A percentile compares a stretch with the other conserved stretches of the same genome.
phyloP scores from a whole-genome alignment of 2,113 vertebrate genomes.

The Chamaetylas fuelleborni region DNA sequence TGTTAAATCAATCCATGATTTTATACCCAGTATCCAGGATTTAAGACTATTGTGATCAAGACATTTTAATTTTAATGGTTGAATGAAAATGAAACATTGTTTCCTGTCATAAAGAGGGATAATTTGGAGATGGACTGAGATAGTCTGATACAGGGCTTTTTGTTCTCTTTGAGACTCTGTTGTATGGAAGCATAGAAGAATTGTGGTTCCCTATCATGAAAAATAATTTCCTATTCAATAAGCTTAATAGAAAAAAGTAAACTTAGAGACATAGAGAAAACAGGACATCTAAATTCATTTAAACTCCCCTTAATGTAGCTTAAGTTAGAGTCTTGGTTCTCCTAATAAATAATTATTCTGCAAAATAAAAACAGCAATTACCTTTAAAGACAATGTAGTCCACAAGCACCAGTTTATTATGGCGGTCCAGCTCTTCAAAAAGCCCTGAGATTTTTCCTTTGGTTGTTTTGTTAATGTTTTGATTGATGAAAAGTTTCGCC shows the following conservation, averaged over 20 bases:
- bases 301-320: not conserved
- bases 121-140: not conserved
- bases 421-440: constrained; percentile 73
- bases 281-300: not conserved
- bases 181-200: not conserved
- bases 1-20: not conserved
- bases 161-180: not conserved
- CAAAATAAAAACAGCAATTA: constrained; percentile 42
- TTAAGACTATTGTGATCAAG: not conserved
- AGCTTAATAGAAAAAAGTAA: not conserved
- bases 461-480: constrained; percentile 78
- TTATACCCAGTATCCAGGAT: not conserved
- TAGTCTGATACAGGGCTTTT: not conserved
- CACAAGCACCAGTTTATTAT: constrained; percentile 79
- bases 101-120: not conserved
- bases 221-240: not conserved
- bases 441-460: constrained; percentile 74
- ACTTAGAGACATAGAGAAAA: not conserved
- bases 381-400: constrained; percentile 88
- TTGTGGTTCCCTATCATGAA: not conserved
- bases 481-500: constrained; percentile 77
- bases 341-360: not conserved
- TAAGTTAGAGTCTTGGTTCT: not conserved
- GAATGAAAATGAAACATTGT: not conserved
- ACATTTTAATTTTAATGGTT: not conserved